Base-by-base conservation (phyloP, 1,140 invertebrate species). In the Globodera ellingtonae region DNA sequence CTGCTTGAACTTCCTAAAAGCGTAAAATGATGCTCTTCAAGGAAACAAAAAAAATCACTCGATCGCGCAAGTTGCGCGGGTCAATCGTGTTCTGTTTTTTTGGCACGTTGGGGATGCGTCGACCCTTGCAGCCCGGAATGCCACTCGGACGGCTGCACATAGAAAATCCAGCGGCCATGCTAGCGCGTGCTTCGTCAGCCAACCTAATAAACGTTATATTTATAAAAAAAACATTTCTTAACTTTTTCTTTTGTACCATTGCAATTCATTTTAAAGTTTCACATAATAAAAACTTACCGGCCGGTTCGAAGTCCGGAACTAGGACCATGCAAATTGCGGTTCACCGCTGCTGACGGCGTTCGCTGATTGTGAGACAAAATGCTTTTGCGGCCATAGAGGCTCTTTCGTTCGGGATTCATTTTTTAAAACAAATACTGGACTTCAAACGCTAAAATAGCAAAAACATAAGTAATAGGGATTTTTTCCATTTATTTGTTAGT, bases 1-100 rank as follows among this genome's bases (percentile, higher is more conserved):
- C 56, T 50, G 21, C 35, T 47, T 77, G 75, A n/a, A 77, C 75
- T 4, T 62, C 62, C 75, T 77, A 8, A 77, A 77, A 44, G n/a
- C 10, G 7, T 6, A 18, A 6, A 67, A 67, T n/a, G 13, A 15
- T 15, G 47, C 10, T 35, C 35, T n/a, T 24, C 47, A 77, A 3
- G n/a, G 0, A 21, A 9, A 21, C 3, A 10, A 7, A 9, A 9
- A 44, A 65, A 77, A 21, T 46, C n/a, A 62, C 56, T 4, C 56
- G 52, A 21, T 77, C 62, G 10, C 75, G 75, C 21, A 77, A 21
- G 65, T 77, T 77, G 13, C 75, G 59, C 46, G 15, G 24, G 35
- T 77, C 75, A 1, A 24, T 8, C 8, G 67, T 69, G 35, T 44
- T 65, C 5, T 15, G 52, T 44, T 9, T 48, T 67, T 69, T 77